Conservation (phyloP, 2,113 vertebrate genomes). For the Hyperoodon ampullatus region DNA sequence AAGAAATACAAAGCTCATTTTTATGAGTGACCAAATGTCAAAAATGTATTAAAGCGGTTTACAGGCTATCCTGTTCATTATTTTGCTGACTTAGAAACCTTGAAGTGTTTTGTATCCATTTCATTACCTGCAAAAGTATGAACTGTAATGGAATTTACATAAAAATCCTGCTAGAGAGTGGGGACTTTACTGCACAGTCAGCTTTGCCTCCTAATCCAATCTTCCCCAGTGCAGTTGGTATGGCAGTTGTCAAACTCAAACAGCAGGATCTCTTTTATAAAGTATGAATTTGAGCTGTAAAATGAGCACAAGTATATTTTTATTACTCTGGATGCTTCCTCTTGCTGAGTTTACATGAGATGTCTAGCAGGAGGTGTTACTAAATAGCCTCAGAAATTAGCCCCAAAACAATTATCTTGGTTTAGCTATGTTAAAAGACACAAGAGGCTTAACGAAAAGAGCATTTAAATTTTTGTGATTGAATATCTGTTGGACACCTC, state of each 20-base stretch:
- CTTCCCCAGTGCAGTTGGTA: conserved; percentile 88
- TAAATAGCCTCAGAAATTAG: conserved; percentile 88
- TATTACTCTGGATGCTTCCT: conserved; percentile 89
- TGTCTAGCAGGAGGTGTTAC: conserved; percentile 89
- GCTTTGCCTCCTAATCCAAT: conserved; percentile 94
- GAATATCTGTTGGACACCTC: conserved; percentile 85
- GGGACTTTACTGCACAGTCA: conserved; percentile 89
- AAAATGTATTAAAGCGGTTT: conserved; percentile 83
- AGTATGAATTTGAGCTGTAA: conserved; percentile 89
- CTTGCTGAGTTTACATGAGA: conserved; percentile 92
- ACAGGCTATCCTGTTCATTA: conserved; percentile 85
- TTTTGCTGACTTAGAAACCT: conserved; percentile 90
- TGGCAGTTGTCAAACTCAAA: conserved; percentile 88
- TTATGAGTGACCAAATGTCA: conserved; percentile 80
- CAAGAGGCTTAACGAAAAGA: conserved; percentile 86
- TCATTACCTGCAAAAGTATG: conserved; percentile 88
- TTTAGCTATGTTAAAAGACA: conserved; percentile 82
- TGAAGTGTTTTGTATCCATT: conserved; percentile 89
- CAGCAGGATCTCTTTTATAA: conserved; percentile 92
- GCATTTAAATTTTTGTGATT: conserved; percentile 87
- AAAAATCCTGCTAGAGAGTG: conserved; percentile 89
- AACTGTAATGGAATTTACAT: conserved; percentile 94
- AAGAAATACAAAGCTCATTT: conserved; percentile 81
- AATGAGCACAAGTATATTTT: conserved; percentile 88
- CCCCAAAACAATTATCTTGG: conserved; percentile 86